Evolutionary conservation across 1,140 invertebrate genomes (phyloP).

Genomic region (Meloidogyne chitwoodi): DNA sequence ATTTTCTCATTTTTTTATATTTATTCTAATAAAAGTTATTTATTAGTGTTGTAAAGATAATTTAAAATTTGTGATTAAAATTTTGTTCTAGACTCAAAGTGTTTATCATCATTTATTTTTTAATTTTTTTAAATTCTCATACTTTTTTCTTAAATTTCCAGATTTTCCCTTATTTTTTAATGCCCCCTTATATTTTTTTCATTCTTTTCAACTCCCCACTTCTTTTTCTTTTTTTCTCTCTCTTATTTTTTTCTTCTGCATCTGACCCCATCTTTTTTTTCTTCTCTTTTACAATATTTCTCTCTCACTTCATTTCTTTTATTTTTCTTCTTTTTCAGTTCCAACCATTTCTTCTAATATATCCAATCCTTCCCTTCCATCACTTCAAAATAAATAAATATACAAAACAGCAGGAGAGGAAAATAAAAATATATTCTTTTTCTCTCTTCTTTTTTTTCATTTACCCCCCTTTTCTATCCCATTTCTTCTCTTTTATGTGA

Average conservation of each 20-base stretch:
- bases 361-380: background rate
- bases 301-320: background rate
- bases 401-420: background rate
- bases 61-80: too few relatives aligned
- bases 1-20: too few relatives aligned
- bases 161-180: background rate
- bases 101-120: too few relatives aligned
- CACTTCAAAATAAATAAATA: background rate
- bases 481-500: background rate
- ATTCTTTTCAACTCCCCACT: background rate
- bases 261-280: background rate
- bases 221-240: background rate
- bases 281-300: background rate
- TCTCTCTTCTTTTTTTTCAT: background rate
- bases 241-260: conserved; percentile 1
- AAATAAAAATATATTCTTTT: background rate
- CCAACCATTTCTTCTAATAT: background rate
- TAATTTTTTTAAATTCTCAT: background rate
- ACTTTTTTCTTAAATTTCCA: background rate
- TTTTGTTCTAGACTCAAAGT: too few relatives aligned
- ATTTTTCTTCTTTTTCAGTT: background rate
- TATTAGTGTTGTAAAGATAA: too few relatives aligned
- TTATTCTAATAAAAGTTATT: too few relatives aligned
- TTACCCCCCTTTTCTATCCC: background rate
- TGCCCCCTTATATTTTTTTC: background rate